These are phyloP conservation scores for Eudyptes chrysolophus DNA, from an alignment of 2,113 vertebrate species.

Conservation along the genomic window DNA sequence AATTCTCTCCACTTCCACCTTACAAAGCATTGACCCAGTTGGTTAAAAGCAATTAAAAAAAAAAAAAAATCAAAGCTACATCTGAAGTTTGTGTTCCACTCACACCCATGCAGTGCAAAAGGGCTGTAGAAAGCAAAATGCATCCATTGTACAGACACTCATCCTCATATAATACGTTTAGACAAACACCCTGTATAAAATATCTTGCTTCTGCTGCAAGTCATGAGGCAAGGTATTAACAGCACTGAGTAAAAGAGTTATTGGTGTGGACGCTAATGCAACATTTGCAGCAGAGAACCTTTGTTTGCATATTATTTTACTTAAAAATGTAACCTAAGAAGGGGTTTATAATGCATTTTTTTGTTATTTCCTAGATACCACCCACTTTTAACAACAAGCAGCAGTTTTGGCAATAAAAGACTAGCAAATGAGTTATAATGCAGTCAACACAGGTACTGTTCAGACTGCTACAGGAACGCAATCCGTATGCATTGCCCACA, in stretches of 20 bases:
- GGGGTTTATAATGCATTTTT: background rate
- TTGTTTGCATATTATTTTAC: background rate
- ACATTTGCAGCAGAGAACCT: background rate
- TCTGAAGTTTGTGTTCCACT: background rate
- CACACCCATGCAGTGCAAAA: rapidly evolving
- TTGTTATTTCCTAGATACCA: background rate
- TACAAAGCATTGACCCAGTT: background rate
- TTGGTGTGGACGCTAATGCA: background rate
- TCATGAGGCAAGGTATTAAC: background rate
- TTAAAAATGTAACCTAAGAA: background rate
- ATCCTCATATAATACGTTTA: background rate
- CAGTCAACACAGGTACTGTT: background rate
- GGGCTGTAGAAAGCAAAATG: background rate
- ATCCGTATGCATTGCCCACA: background rate
- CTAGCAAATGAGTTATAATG: background rate
- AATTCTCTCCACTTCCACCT: background rate
- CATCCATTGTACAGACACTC: background rate
- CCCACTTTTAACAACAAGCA: background rate
- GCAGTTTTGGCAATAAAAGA: constrained; percentile 1
- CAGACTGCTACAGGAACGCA: background rate
- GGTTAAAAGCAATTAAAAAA: background rate
- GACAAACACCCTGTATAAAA: background rate
- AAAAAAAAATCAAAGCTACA: background rate
- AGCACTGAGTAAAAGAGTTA: background rate
- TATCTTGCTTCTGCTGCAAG: background rate